Percentiles rank a stretch among this genome's conserved stretches.
Evolutionary conservation across 2,113 vertebrate genomes (phyloP).

Genomic region (Cariama cristata): DNA sequence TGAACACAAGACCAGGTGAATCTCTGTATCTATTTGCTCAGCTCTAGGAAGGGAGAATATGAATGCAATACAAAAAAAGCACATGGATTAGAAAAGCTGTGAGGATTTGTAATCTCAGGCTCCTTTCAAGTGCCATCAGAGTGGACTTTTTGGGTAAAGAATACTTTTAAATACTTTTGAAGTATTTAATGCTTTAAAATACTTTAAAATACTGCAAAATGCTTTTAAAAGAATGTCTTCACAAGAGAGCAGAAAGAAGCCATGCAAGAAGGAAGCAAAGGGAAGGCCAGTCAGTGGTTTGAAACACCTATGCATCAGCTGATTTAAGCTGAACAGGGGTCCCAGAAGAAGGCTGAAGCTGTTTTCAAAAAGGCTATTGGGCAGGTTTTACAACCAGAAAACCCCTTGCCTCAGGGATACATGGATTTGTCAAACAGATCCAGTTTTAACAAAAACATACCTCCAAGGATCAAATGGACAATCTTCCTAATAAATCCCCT

Average conservation of each 20-base stretch:
- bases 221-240: neutral
- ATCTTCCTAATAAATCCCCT: neutral
- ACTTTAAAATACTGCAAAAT: neutral
- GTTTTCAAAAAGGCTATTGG: neutral
- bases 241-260: neutral
- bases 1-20: neutral
- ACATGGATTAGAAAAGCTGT: neutral
- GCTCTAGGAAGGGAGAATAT: neutral
- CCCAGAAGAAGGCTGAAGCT: neutral
- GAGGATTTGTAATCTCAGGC: neutral
- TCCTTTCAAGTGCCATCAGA: neutral
- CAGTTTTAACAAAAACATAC: neutral
- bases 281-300: neutral
- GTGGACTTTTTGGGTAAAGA: neutral
- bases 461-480: neutral
- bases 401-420: neutral
- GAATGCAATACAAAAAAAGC: neutral
- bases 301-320: fast-evolving
- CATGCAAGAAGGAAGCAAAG: neutral
- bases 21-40: neutral
- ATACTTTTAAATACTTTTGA: neutral
- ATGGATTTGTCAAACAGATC: neutral
- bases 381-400: neutral
- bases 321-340: neutral
- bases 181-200: neutral